Conservation (phyloP, 2,113 vertebrate genomes). For the Aythya baeri region DNA sequence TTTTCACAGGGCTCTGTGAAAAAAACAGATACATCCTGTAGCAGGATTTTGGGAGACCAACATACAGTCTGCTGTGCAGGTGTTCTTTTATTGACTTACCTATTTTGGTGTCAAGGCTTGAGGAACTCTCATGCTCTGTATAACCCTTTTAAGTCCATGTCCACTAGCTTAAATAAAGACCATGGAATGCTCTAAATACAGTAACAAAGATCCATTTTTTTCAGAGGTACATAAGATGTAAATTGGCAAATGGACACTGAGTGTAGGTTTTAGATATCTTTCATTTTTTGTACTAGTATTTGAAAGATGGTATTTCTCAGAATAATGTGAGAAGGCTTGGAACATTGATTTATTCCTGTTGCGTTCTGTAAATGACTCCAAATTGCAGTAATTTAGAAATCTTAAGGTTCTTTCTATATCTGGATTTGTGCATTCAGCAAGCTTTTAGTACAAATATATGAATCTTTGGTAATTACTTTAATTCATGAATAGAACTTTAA, state of each 20-base stretch:
- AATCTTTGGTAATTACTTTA: conserved; percentile 45
- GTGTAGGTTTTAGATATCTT: not conserved
- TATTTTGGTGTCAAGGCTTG: not conserved
- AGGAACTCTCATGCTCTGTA: not conserved
- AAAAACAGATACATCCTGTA: not conserved
- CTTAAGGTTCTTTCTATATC: conserved; percentile 55
- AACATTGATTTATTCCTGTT: conserved; percentile 37
- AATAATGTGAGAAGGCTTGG: conserved; percentile 34
- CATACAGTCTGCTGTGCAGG: not conserved
- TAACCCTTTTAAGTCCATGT: not conserved
- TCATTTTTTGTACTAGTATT: not conserved
- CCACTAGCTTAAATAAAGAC: not conserved
- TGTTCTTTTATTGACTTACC: not conserved
- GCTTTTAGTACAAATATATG: conserved; percentile 53
- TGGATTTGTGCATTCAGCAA: conserved; percentile 41
- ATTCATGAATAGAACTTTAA: conserved; percentile 54
- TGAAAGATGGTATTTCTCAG: conserved; percentile 28
- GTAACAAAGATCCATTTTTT: not conserved
- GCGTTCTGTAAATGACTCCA: conserved; percentile 48
- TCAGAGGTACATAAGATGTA: not conserved
- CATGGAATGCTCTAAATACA: not conserved
- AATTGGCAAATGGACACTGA: not conserved
- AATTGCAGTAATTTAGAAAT: conserved; percentile 64
- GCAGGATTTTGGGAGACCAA: not conserved
- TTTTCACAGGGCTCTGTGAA: not conserved